These are phyloP conservation scores for Forbesichthys agassizii DNA, from an alignment of 2,113 vertebrate genomes.

Conservation along the genomic window DNA sequence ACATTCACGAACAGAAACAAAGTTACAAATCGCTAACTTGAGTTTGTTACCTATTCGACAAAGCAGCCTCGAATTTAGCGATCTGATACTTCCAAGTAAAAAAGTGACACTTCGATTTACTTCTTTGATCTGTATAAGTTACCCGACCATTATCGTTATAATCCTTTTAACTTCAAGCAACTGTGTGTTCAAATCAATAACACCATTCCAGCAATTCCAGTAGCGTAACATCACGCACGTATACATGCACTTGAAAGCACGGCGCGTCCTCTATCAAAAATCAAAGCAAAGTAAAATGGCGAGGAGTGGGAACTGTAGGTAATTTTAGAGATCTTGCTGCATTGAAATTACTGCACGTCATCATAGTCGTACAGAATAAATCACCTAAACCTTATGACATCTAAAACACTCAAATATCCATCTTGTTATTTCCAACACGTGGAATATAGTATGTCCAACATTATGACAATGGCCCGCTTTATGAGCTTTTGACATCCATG, in stretches of 20 bases:
- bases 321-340: slow-evolving; percentile 62
- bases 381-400: slow-evolving; percentile 7
- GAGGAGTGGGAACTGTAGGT: slow-evolving; percentile 72
- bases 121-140: slow-evolving; percentile 51
- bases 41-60: slow-evolving; percentile 28
- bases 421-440: slow-evolving; percentile 10
- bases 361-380: slow-evolving; percentile 37
- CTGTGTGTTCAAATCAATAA: background rate
- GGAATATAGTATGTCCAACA: slow-evolving; percentile 5
- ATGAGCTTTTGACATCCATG: slow-evolving; percentile 44
- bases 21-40: slow-evolving; percentile 19
- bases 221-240: slow-evolving; percentile 4
- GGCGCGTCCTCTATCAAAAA: slow-evolving; percentile 62
- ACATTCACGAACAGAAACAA: slow-evolving; percentile 5
- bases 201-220: background rate
- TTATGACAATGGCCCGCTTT: slow-evolving; percentile 34
- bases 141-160: slow-evolving; percentile 18
- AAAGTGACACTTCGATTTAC: slow-evolving; percentile 58
- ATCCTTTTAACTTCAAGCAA: slow-evolving; percentile 30
- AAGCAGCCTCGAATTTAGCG: slow-evolving; percentile 2
- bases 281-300: slow-evolving; percentile 75
- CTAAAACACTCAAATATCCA: background rate
- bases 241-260: slow-evolving; percentile 49
- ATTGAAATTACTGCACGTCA: slow-evolving; percentile 53
- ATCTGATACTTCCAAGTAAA: slow-evolving; percentile 23